A percentile compares a stretch with the other conserved stretches of the same genome.
Evolutionary conservation across 2,113 vertebrate species (phyloP).

Genomic region (Paraplagusia blochii): DNA sequence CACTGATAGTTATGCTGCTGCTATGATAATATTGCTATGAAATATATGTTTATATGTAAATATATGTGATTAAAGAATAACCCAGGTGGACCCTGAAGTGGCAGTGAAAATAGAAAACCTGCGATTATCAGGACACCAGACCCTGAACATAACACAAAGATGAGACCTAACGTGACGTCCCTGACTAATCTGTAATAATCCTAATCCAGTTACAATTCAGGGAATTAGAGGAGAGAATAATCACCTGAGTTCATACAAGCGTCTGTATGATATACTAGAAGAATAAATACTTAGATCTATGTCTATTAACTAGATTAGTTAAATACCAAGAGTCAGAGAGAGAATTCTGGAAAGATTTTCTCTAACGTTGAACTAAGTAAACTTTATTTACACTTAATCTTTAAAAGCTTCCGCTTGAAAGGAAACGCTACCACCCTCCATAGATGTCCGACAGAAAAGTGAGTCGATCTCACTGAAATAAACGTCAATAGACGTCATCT

Average conservation of each 20-base stretch:
- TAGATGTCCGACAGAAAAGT: constrained; percentile 8
- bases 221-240: constrained; percentile 9
- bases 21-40: too few relatives aligned
- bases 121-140: too few relatives aligned
- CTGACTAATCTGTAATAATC: too few relatives aligned
- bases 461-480: too few relatives aligned
- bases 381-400: constrained; percentile 55
- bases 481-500: too few relatives aligned
- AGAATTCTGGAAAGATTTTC: constrained; percentile 33
- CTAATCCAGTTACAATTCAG: not conserved
- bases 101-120: too few relatives aligned
- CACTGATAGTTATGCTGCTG: too few relatives aligned
- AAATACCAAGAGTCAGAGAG: constrained; percentile 6
- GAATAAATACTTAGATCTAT: not conserved
- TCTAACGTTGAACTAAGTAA: constrained; percentile 42
- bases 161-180: too few relatives aligned
- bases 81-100: too few relatives aligned
- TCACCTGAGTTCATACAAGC: constrained; percentile 66
- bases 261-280: constrained; percentile 49
- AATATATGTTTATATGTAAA: too few relatives aligned
- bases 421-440: constrained; percentile 7
- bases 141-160: too few relatives aligned
- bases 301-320: constrained; percentile 19
- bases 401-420: constrained; percentile 7
- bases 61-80: too few relatives aligned